These are phyloP conservation scores for Fulica atra DNA, from an alignment of 2,113 vertebrate genomes.

Conservation along the genomic window DNA sequence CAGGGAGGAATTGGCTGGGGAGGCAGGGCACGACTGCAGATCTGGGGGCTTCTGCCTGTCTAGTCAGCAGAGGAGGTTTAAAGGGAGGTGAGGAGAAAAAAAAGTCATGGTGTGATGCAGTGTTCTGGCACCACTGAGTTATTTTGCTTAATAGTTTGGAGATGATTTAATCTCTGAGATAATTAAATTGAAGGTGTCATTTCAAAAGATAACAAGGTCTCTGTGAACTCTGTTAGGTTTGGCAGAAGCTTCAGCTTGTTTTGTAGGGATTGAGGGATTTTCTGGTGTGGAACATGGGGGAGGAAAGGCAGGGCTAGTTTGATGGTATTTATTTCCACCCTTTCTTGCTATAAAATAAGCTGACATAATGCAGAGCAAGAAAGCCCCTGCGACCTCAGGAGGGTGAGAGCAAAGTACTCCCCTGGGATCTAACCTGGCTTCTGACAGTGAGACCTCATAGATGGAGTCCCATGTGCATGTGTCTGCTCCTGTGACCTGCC, in stretches of 20 bases:
- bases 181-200: conserved; percentile 70
- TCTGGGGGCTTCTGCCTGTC: background rate
- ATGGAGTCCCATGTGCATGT: background rate
- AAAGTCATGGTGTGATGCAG: conserved; percentile 18
- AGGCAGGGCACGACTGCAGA: background rate
- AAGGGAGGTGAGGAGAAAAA: background rate
- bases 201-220: conserved; percentile 54
- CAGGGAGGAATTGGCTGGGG: background rate
- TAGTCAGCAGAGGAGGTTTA: background rate
- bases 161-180: conserved; percentile 65
- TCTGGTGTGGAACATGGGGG: background rate
- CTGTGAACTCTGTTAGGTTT: conserved; percentile 38
- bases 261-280: conserved; percentile 35
- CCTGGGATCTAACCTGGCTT: background rate
- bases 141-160: conserved; percentile 57
- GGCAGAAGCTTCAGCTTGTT: conserved; percentile 21
- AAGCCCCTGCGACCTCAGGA: background rate
- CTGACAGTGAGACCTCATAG: background rate
- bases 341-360: conserved; percentile 32
- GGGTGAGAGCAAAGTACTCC: background rate
- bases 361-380: conserved; percentile 42
- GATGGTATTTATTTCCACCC: conserved; percentile 15
- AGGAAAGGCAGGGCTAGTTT: background rate
- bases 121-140: conserved; percentile 33
- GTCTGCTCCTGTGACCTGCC: background rate